Percentiles rank a stretch among this genome's conserved stretches.
phyloP scores from a whole-genome alignment of 2,113 vertebrate species.

The Grus americana region DNA sequence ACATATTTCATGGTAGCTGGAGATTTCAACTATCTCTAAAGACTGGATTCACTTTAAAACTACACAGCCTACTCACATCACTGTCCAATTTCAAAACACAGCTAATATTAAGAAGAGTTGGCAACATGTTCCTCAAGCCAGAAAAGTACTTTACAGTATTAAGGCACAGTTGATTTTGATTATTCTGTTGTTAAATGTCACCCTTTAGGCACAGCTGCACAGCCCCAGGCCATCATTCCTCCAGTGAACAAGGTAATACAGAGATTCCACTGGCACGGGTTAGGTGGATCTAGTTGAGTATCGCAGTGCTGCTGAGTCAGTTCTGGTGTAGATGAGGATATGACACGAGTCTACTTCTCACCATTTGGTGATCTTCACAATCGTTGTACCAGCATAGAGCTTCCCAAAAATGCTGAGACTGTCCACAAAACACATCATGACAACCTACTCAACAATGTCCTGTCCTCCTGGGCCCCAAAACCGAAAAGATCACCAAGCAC shows the following conservation, averaged over 20 bases:
- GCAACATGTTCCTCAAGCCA: neutral
- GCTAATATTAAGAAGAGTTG: neutral
- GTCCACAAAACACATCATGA: neutral
- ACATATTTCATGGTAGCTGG: slow-evolving; percentile 68
- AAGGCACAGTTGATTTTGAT: slow-evolving; percentile 19
- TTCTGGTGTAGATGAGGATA: neutral
- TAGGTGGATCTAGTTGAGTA: neutral
- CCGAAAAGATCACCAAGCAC: neutral
- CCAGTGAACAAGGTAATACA: neutral
- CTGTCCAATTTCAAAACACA: slow-evolving; percentile 27
- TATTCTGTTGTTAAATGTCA: slow-evolving; percentile 5
- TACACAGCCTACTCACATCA: slow-evolving; percentile 2
- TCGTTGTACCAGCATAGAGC: neutral
- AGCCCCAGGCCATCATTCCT: neutral
- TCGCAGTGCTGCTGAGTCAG: neutral
- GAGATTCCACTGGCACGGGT: neutral
- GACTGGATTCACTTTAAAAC: slow-evolving; percentile 46
- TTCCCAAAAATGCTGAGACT: neutral
- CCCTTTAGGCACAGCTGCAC: slow-evolving; percentile 36
- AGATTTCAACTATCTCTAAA: slow-evolving; percentile 51
- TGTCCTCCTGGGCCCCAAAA: neutral
- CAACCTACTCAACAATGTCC: neutral
- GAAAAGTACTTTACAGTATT: neutral
- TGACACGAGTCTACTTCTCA: neutral
- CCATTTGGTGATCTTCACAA: neutral